Conservation (phyloP, 2,888 invertebrate species). For the Rugalucina vietnamica region DNA sequence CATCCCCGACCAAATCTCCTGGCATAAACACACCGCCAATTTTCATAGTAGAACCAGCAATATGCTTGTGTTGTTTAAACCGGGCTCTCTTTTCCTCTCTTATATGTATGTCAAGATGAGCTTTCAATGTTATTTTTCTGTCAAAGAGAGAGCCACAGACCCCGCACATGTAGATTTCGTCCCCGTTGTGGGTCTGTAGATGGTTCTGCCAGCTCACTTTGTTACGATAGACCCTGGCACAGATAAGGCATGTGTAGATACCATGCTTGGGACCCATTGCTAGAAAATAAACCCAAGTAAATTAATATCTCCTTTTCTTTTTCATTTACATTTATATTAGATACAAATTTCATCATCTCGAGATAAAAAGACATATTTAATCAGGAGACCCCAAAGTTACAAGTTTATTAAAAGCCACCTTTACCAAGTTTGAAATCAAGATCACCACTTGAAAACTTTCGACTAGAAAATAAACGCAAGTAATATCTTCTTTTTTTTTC, state of each 20-base stretch:
- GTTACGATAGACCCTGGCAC: constrained; percentile 60
- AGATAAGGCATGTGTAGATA: constrained; percentile 58
- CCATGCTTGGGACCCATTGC: constrained; percentile 48
- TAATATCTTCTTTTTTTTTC: too few species aligned
- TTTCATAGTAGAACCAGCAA: constrained; percentile 44
- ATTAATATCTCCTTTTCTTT: too few species aligned
- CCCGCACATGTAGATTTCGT: constrained; percentile 62
- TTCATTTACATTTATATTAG: too few species aligned
- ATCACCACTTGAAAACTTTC: too few species aligned
- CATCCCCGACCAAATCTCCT: constrained; percentile 52
- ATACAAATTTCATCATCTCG: too few species aligned
- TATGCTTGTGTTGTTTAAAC: constrained; percentile 34
- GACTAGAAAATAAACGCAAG: too few species aligned
- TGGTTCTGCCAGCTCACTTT: constrained; percentile 63
- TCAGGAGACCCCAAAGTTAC: too few species aligned
- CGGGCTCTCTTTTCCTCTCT: constrained; percentile 55
- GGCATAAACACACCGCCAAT: constrained; percentile 60
- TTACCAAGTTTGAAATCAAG: too few species aligned
- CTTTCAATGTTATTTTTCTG: constrained; percentile 40
- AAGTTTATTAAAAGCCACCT: too few species aligned
- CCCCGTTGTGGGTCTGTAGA: constrained; percentile 56
- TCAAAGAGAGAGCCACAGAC: constrained; percentile 56
- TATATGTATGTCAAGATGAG: constrained; percentile 57
- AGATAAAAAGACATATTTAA: too few species aligned
- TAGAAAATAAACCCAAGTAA: background rate